Evolutionary conservation across 2,797 vertebrate genomes (phyloP), one percentile per base, ranked within the genome.

Genomic region (Todus mexicanus): DNA sequence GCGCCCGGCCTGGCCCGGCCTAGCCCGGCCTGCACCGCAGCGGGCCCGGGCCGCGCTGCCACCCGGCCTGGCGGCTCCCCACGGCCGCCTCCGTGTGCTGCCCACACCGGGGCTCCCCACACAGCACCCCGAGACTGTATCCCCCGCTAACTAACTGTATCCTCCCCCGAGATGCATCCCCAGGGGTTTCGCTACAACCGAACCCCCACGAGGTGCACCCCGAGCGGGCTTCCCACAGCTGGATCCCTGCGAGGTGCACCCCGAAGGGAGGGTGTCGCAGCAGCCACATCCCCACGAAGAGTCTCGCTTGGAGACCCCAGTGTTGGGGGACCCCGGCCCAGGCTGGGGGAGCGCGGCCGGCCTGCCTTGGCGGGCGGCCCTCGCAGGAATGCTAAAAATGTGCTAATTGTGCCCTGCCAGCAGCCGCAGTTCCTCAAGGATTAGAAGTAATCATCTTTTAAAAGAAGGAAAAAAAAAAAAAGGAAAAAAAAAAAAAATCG

Each of bases 321-420:
- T 4, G 3, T 0, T 3, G 50, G 64, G 65, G 78, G 71, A 12
- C 82, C 54, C 61, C 10, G 9, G 53, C 53, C 69, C 47, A 6
- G 48, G 37, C 79, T 2, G 26, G 80, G 50, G 53, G 31, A 38
- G 56, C 40, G 23, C 18, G 23, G 56, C 4, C 37, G 35, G 77
- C 63, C 74, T n/a, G 88, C 85, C 66, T 72, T 51, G 63, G 80
- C 68, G 65, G 69, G 79, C 88, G n/a, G 92, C 77, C 78, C 79
- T 89, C 21, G 7, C 75, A 91, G 86, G 92, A 94, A 96, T 95
- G 88, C 60, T 53, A 91, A 79, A 84, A 96, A 94, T 91, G 96
- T 66, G 91, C 89, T 84, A 88, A 89, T 84, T 87, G 85, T 91
- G 89, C 73, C 85, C 85, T 54, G 92, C 88, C 71, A 71, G 95